Evolutionary conservation across 2,888 invertebrate species (phyloP), one percentile per base, ranked within the genome.

Genomic region (Oscheius onirici): DNA sequence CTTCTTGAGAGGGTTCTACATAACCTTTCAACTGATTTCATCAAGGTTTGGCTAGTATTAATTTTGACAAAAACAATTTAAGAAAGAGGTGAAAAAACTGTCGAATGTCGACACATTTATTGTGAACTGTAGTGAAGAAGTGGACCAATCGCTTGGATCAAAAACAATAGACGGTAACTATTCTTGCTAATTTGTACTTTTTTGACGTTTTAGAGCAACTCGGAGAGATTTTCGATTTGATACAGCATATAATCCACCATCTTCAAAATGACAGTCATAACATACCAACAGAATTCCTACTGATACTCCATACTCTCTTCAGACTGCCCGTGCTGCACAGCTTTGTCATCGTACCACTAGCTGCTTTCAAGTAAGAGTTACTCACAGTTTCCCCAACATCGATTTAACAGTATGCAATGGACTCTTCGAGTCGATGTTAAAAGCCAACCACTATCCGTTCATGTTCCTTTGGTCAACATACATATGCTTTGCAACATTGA

Each of bases 401-500:
- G 40, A 3, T 13, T 54, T 54, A 17, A 15, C 41, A 66, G 69
- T 28, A 76, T 72, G 58, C 79, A 81, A 28, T 81, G 81, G 81
- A 28, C n/a, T 0, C 54, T 76, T 13, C 52, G 55, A 34, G 67
- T 82, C 13, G 69, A 69, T 20, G 49, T 69, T 2, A 58, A 68
- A 49, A 68, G 51, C 2, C 66, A 70, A 41, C 28, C 63, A 20
- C 3, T 8, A 26, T 26, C 26, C 1, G 49, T 63, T 15, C 63
- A 51, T 26, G 65, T 84, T n/a, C 83, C 83, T 20, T 65, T 83
- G 44, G 70, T 83, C 15, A 77, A 78, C 49, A 83, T 83, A 61
- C 82, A 83, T 74, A 71, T 84, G 63, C 75, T 83, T 15, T 69
- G 65, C 41, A 79, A 83, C 49, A 67, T 69, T 26, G 75, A 66